These are phyloP conservation scores for Boulengeromyrus knoepffleri DNA, from an alignment of 2,113 vertebrate genomes.

Conservation along the genomic window DNA sequence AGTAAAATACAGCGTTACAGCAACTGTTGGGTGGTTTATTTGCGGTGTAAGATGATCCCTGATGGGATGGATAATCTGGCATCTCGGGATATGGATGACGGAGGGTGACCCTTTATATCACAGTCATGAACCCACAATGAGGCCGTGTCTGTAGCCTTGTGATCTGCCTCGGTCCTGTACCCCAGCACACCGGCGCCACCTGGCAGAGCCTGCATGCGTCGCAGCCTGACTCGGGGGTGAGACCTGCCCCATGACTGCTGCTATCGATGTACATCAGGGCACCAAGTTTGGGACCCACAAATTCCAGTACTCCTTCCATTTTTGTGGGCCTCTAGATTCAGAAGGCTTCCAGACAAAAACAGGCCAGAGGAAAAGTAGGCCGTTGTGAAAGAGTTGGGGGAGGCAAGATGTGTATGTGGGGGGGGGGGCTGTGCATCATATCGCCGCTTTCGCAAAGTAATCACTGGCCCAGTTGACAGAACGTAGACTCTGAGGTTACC, in stretches of 20 bases:
- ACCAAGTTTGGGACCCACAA: not conserved
- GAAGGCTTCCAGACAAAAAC: slow-evolving; percentile 44
- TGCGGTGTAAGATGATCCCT: not conserved
- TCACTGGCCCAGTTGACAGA: slow-evolving; percentile 32
- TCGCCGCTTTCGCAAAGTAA: slow-evolving; percentile 21
- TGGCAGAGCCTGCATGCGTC: slow-evolving; percentile 43
- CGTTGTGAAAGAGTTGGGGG: slow-evolving; percentile 34
- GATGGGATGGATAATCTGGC: not conserved
- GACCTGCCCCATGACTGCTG: not conserved
- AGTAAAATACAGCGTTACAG: not conserved
- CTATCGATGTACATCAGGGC: not conserved
- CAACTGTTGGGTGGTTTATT: not conserved
- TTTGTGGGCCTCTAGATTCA: slow-evolving; percentile 22
- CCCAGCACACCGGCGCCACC: slow-evolving; percentile 35
- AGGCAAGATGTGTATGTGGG: slow-evolving; percentile 23
- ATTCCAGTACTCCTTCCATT: slow-evolving; percentile 31
- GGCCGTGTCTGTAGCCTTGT: slow-evolving; percentile 35
- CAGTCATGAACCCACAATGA: slow-evolving; percentile 24
- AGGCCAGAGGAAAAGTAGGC: slow-evolving; percentile 65
- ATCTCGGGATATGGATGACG: not conserved
- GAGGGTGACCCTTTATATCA: not conserved
- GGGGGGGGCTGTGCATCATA: not conserved
- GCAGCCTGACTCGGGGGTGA: not conserved
- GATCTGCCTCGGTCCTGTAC: not conserved
- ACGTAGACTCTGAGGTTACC: slow-evolving; percentile 39